A percentile compares a stretch with the other conserved stretches of the same genome.
Conservation (phyloP, 2,888 invertebrate species). For the Aquatica leii region DNA sequence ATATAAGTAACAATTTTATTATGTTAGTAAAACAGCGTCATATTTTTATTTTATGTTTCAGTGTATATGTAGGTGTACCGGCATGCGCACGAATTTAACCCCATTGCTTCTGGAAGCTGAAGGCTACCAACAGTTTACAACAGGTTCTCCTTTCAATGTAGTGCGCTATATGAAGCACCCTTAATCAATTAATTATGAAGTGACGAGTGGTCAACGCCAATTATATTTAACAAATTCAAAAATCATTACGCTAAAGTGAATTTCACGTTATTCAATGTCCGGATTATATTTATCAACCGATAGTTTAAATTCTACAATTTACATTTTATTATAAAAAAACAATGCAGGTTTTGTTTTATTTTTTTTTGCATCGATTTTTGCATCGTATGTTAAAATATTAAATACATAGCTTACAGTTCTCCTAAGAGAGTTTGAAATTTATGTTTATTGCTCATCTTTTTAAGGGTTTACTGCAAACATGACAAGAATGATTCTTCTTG, state of each 20-base stretch:
- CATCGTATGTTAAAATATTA: slow-evolving; percentile 28
- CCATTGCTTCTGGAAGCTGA: slow-evolving; percentile 41
- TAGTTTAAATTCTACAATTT: slow-evolving; percentile 1
- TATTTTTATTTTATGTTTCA: slow-evolving; percentile 19
- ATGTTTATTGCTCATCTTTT: slow-evolving; percentile 26
- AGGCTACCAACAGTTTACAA: slow-evolving; percentile 44
- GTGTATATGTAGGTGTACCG: slow-evolving; percentile 40
- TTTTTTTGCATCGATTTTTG: slow-evolving; percentile 29
- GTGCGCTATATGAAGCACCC: slow-evolving; percentile 25
- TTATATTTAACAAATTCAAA: not conserved
- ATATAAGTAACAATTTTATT: slow-evolving; percentile 8
- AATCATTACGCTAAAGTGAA: slow-evolving; percentile 1
- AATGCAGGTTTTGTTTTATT: slow-evolving; percentile 14
- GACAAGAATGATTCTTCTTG: not conserved
- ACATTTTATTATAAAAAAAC: not conserved
- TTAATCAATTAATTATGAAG: slow-evolving; percentile 29
- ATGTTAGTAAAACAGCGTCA: slow-evolving; percentile 1
- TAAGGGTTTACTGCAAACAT: slow-evolving; percentile 12
- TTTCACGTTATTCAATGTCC: not conserved
- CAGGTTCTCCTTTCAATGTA: slow-evolving; percentile 40
- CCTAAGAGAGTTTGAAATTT: slow-evolving; percentile 25
- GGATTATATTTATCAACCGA: not conserved
- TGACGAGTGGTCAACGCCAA: slow-evolving; percentile 17
- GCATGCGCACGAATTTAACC: slow-evolving; percentile 43
- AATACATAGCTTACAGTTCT: slow-evolving; percentile 24